Evolutionary conservation across 2,888 invertebrate species (phyloP), one percentile per base, ranked within the genome.

Genomic region (Bhutanitis thaidina): DNA sequence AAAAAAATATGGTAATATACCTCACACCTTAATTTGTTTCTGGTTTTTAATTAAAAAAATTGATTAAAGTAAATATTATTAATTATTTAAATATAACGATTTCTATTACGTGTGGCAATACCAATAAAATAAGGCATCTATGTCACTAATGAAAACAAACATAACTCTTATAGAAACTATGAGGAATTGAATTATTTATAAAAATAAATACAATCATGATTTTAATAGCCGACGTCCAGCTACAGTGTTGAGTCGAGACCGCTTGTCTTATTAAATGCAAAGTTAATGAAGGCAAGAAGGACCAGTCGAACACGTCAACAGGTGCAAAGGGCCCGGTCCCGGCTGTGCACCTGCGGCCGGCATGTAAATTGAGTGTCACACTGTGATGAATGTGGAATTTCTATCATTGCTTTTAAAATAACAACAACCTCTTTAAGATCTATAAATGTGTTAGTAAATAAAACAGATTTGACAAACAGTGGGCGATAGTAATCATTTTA

Each of bases 261-360:
- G 12, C 1, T 12, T 5, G 12, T 34, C 12, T 34, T 34, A 14
- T 35, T 1, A 38, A 32, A 12, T 32, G 16, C 27, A 5, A 7
- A 29, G 29, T 20, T 35, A 48, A 36, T 44, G 43, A 8, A 39
- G 15, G 7, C 30, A 14, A 14, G 12, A 20, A 25, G 12, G 20
- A 50, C 44, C 34, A 44, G 49, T 50, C 10, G 27, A 16, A 50
- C 49, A 1, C 25, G 38, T 44, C 12, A 34, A 39, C 49, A 50
- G 49, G 49, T 50, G 49, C 27, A 9, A 10, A 15, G 29, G 14
- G 30, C 36, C 27, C 10, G 20, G 30, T 12, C 12, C 10, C 12
- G 7, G n/a, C n/a, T n/a, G 7, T 9, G 10, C 49, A 50, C 29
- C 37, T 50, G 50, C 27, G 2, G 32, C 3, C 16, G 13, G 15